Evolutionary conservation across 1,140 invertebrate genomes (phyloP), one percentile per base, ranked within the genome.

Genomic region (Trigoniulus corallinus): DNA sequence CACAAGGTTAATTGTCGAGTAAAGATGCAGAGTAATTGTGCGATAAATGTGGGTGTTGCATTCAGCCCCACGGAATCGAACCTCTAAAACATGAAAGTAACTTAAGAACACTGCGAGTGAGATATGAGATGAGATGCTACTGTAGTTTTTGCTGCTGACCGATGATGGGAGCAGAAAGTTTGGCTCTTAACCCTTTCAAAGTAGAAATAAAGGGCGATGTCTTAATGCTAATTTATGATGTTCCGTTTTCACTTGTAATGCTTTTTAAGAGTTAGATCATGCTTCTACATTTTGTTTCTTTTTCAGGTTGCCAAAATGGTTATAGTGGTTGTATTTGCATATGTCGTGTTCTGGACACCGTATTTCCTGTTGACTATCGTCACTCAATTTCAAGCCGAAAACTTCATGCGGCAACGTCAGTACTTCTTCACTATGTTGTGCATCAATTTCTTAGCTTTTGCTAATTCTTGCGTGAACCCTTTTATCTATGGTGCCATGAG

Each of bases 401-500:
- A 64, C 46, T 72, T 65, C 50, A 56, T 72, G 18, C 48, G 60
- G 1, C 54, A 65, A 22, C 51, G 62, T 23, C 63, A 72, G 39
- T 72, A 64, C 52, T 63, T 71, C 48, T 72, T 72, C 52, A 72
- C 67, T 34, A 71, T 72, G 69, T 59, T 72, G 1, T 60, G 60
- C 25, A 67, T 70, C n/a, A 71, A 72, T 51, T 54, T 72, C 3
- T 62, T 65, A 20, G 69, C 67, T 20, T 73, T 72, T 52, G 51
- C 67, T 7, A 72, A 73, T 54, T 71, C 68, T 18, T 69, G 66
- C 48, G 59, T 72, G 10, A 72, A 72, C 55, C 70, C 70, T 0
- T 61, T 72, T 48, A 67, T 73, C 47, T 72, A 72, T 55, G 63
- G 62, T 0, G 57, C 62, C 4, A 72, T 73, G 71, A 71, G 67